A percentile compares a stretch with the other conserved stretches of the same genome.
Conservation (phyloP, 2,113 vertebrate genomes). For the Antidorcas marsupialis region DNA sequence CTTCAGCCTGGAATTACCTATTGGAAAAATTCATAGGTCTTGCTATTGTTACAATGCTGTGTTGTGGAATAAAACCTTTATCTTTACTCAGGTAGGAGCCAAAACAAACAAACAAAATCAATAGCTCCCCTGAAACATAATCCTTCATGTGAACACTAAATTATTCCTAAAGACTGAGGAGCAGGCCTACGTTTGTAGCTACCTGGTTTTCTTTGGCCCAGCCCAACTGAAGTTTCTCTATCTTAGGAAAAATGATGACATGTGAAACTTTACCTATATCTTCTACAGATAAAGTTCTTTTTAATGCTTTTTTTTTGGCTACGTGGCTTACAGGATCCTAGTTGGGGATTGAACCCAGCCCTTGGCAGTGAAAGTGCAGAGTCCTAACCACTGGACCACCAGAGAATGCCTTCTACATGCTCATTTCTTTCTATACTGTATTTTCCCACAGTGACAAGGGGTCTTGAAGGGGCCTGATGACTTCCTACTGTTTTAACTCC, state of each 20-base stretch:
- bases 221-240: not conserved
- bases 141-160: not conserved
- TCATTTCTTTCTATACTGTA: not conserved
- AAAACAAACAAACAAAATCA: conserved; percentile 64
- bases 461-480: not conserved
- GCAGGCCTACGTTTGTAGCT: not conserved
- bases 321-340: not conserved
- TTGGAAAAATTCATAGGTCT: conserved; percentile 76
- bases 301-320: not conserved
- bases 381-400: not conserved
- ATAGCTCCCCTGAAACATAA: conserved; percentile 2
- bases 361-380: not conserved
- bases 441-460: not conserved
- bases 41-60: conserved; percentile 69
- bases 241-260: not conserved
- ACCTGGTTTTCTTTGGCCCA: not conserved
- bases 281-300: not conserved
- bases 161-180: not conserved
- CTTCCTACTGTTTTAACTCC: not conserved
- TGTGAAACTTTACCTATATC: not conserved
- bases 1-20: conserved; percentile 58
- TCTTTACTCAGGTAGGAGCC: conserved; percentile 63
- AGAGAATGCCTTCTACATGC: not conserved
- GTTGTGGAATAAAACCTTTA: conserved; percentile 61
- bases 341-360: not conserved